phyloP scores from a whole-genome alignment of 2,113 vertebrate species.

The Silurus asotus region DNA sequence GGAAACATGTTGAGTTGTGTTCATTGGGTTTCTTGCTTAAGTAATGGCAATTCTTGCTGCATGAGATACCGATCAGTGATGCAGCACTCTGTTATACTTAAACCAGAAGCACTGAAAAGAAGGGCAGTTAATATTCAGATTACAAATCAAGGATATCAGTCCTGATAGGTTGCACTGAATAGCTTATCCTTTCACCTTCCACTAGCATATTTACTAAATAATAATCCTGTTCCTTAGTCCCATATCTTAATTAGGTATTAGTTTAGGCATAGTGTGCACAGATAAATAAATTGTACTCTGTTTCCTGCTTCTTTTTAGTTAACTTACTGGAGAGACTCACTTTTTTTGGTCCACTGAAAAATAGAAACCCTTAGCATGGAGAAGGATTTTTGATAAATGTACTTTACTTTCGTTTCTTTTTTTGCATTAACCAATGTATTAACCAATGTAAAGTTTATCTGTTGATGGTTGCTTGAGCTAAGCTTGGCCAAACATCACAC shows the following conservation, averaged over 20 bases:
- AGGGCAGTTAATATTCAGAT: background rate
- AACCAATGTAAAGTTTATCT: background rate
- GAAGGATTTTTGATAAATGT: background rate
- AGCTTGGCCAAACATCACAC: conserved; percentile 6
- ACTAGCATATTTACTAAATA: background rate
- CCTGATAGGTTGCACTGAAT: background rate
- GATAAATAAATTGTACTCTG: background rate
- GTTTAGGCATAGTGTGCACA: background rate
- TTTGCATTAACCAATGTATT: background rate
- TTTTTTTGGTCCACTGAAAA: background rate
- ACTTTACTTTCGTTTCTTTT: background rate
- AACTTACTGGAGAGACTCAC: background rate
- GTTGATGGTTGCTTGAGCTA: background rate
- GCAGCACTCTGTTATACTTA: too few relatives aligned
- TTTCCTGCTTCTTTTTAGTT: background rate
- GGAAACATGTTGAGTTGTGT: too few relatives aligned
- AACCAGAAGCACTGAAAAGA: too few relatives aligned
- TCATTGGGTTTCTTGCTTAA: too few relatives aligned
- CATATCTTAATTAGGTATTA: conserved; percentile 1
- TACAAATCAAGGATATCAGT: background rate
- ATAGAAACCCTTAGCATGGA: background rate
- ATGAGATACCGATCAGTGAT: too few relatives aligned
- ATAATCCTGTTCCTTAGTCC: background rate
- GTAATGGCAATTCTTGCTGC: too few relatives aligned
- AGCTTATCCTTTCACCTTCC: background rate